Evolutionary conservation across 2,888 invertebrate genomes (phyloP), one percentile per base, ranked within the genome.

Genomic region (Thalpophila matura): DNA sequence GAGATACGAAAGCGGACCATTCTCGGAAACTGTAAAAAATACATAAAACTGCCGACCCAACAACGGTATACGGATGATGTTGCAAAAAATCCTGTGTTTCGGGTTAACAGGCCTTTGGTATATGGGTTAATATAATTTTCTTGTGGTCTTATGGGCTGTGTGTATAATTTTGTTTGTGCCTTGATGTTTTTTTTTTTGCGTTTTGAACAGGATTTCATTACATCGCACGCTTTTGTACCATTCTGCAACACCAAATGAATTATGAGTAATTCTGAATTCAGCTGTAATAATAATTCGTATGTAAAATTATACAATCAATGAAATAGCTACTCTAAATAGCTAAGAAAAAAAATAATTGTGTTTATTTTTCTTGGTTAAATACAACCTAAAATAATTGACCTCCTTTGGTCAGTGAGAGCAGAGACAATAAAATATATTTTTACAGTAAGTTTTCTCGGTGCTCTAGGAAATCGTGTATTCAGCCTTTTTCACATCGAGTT

Each of bases 1-100:
- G 79, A 80, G 79, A 79, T 75, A 71, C 83, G 80, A 82, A 86
- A 81, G 83, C 77, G 73, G 61, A 12, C 75, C 54, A 74, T 80
- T 88, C 89, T 79, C 57, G 84, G 89, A 88, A 89, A 79, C 63
- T 63, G 71, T 79, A 86, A 87, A 84, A 89, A 88, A 84, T 76
- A 57, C 65, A 80, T 79, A 85, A 88, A 86, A 85, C 84, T 82
- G 77, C 85, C 61, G 86, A 62, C 59, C 61, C 84, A 82, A 81
- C 82, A 87, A 85, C 85, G 85, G 80, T 77, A 68, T 70, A 68
- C 79, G 77, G 74, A 68, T 79, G 80, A 78, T 83, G 73, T 80
- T 83, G 81, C 84, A 88, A 88, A 88, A 87, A 88, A 77, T 63
- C 45, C 20, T 71, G 66, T 74, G 70, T 77, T 69, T 74, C 62